Percentiles rank a stretch among this genome's conserved stretches.
phyloP scores from a whole-genome alignment of 1,140 invertebrate genomes.

The Metopolophium dirhodum region DNA sequence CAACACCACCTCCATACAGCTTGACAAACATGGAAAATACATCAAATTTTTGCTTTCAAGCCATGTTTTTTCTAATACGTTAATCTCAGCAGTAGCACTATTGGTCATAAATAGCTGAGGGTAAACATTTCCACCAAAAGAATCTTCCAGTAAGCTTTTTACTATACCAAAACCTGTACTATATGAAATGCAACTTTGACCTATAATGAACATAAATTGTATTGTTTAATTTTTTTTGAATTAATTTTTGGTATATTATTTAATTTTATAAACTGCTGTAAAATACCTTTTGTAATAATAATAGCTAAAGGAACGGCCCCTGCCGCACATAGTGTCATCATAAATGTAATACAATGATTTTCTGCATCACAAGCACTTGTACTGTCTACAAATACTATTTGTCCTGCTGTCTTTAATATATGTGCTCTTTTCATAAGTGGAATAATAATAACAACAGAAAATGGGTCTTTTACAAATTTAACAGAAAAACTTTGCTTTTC shows the following conservation, averaged over 20 bases:
- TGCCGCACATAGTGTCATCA: neutral
- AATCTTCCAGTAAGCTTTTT: neutral
- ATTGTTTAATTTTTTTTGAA: neutral
- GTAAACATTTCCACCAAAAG: neutral
- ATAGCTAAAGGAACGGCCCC: conserved; percentile 27
- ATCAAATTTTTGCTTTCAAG: neutral
- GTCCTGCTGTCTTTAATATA: neutral
- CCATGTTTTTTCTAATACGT: neutral
- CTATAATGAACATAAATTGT: neutral
- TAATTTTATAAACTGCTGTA: neutral
- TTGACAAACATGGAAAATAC: neutral
- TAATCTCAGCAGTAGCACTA: neutral
- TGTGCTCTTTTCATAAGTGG: conserved; percentile 36
- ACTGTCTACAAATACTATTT: conserved; percentile 31
- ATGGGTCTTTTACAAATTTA: conserved; percentile 13
- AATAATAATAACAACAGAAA: conserved; percentile 31
- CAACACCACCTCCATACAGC: neutral
- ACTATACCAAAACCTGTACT: neutral
- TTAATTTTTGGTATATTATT: conserved; percentile 5
- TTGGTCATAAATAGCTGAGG: neutral
- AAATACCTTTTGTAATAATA: conserved; percentile 23
- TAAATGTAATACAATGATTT: conserved; percentile 39
- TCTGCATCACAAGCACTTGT: conserved; percentile 21
- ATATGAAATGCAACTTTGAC: conserved; percentile 11
- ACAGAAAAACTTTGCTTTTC: too few species aligned